Base-by-base conservation (phyloP, 2,113 vertebrate species). In the Nycticebus coucang region DNA sequence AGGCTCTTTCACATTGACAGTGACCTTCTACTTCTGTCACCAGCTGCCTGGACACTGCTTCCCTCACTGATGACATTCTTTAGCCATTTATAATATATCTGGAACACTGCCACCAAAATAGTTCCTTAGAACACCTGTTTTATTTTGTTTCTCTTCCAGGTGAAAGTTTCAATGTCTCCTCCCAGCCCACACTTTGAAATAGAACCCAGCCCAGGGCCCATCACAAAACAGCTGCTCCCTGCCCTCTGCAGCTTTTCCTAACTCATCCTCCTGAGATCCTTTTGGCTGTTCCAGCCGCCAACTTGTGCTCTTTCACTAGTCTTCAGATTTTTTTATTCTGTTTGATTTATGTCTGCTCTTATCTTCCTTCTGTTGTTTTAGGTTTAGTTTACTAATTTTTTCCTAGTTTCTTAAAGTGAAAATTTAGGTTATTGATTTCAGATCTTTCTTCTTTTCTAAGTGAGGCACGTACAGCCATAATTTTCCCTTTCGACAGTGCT, bases 381-480 rank as follows among this genome's bases (percentile, higher is more conserved):
- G 24, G 30, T 33, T 82, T 55, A 17, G 11, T 89, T 84, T 82
- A 13, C 57, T 78, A 8, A 64, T 22, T 68, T 13, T 95, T 87
- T 60, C 53, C 60, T 93, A 78, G 91, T 75, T 96, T 93, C 85
- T 93, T 71, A 94, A 94, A 64, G 71, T 68, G 22, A 24, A 89
- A 87, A 55, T 90, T 62, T 57, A 62, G 19, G 28, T 81, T 66
- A 72, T 30, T 85, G 69, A 59, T 72, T 81, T 92, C 41, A 88
- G 72, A 86, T 78, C 68, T 83, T 77, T 74, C 68, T 95, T 87
- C 8, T 93, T 80, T 72, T 82, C 41, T 72, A 87, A 92, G 59
- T 41, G n/a, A 88, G 30, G 10, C 28, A 69, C 4, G 4, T n/a
- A 33, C 1, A 64, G 13, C 7, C 69, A n/a, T 74, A 87, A 82